These are phyloP conservation scores for Oscheius onirici DNA, from an alignment of 2,888 invertebrate genomes.

Conservation along the genomic window DNA sequence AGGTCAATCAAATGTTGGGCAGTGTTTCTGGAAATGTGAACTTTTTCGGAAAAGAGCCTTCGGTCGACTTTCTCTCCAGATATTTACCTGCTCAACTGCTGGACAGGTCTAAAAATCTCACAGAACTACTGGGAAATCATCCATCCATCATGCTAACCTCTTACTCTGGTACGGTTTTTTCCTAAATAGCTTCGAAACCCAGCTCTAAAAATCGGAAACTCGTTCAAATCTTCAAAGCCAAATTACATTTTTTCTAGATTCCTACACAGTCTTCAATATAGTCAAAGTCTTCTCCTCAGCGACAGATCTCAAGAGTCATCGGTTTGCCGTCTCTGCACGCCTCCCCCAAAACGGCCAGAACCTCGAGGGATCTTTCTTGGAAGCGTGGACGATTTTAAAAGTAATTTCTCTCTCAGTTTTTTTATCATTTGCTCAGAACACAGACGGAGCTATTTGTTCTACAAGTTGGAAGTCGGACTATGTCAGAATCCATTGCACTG, in stretches of 20 bases:
- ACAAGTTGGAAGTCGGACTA: constrained; percentile 9
- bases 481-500: constrained; percentile 5
- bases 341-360: neutral
- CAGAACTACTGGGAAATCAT: constrained; percentile 7
- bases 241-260: constrained; percentile 4
- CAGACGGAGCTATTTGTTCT: neutral
- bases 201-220: too few relatives aligned
- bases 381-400: neutral
- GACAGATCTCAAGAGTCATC: neutral
- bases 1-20: constrained; percentile 15
- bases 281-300: neutral
- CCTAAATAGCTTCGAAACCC: too few relatives aligned
- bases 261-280: constrained; percentile 10
- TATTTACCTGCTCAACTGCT: constrained; percentile 10
- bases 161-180: constrained; percentile 10
- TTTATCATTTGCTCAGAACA: neutral
- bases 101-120: neutral
- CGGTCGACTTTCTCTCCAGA: neutral
- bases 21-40: neutral
- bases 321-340: neutral
- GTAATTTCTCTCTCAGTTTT: neutral
- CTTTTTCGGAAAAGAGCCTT: neutral
- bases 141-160: constrained; percentile 11
- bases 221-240: neutral
- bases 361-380: neutral